A percentile compares a stretch with the other conserved stretches of the same genome.
phyloP scores from a whole-genome alignment of 1,140 invertebrate species.

The Bicyclus anynana region DNA sequence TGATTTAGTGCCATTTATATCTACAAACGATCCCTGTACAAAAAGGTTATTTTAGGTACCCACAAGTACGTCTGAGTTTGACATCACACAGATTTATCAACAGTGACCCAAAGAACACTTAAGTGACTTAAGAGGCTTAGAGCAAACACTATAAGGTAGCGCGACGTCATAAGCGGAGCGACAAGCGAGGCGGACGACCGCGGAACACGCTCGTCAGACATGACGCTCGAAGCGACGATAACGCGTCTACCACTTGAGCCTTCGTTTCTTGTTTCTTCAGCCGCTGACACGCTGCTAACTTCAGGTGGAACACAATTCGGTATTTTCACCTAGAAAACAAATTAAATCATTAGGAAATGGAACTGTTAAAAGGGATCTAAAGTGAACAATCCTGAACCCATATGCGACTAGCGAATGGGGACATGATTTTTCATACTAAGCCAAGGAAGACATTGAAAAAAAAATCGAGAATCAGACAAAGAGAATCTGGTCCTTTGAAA shows the following conservation, averaged over 20 bases:
- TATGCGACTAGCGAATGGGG: no score
- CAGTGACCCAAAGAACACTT: slow-evolving; percentile 11
- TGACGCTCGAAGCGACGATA: slow-evolving; percentile 79
- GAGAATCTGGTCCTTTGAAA: no score
- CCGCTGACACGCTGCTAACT: slow-evolving; percentile 61
- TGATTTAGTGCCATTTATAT: slow-evolving; percentile 35
- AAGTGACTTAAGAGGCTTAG: slow-evolving; percentile 8
- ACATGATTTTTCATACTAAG: no score
- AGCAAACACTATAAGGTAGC: slow-evolving; percentile 28
- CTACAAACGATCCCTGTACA: slow-evolving; percentile 46
- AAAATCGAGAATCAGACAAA: no score
- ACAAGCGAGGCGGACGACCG: slow-evolving; percentile 46
- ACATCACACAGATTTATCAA: slow-evolving; percentile 23
- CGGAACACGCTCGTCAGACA: slow-evolving; percentile 77
- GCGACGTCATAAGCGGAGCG: slow-evolving; percentile 32
- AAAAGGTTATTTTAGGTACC: slow-evolving; percentile 21
- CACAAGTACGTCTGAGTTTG: background rate
- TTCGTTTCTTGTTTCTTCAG: slow-evolving; percentile 58
- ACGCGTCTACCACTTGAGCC: slow-evolving; percentile 65
- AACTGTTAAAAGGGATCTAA: no score
- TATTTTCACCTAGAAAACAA: slow-evolving; percentile 42
- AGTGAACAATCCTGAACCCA: no score
- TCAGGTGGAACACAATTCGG: slow-evolving; percentile 56
- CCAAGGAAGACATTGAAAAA: no score
- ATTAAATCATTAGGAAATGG: background rate